A percentile compares a stretch with the other conserved stretches of the same genome.
Evolutionary conservation across 2,113 vertebrate species (phyloP).

Genomic region (Sapayoa aenigma): DNA sequence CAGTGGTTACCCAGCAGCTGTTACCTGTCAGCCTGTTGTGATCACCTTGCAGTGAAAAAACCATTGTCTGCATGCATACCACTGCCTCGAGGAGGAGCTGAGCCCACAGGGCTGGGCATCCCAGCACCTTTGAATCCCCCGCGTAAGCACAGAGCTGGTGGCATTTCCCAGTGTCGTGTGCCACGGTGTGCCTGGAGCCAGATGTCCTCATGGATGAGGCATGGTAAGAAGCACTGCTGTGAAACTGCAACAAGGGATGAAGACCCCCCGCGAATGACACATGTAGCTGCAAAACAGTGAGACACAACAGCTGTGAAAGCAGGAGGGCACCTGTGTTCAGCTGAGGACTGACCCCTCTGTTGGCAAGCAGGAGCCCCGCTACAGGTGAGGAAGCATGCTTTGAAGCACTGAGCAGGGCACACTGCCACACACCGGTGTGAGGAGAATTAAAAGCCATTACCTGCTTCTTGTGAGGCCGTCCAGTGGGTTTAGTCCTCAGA

Average conservation of each 20-base stretch:
- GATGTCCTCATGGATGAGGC: background rate
- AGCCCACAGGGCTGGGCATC: background rate
- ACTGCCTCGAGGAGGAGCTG: background rate
- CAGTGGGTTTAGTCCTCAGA: background rate
- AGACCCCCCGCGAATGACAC: background rate
- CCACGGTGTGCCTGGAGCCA: accelerated
- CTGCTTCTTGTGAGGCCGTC: background rate
- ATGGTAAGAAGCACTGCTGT: background rate
- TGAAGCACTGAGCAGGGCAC: background rate
- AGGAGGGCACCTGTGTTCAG: background rate
- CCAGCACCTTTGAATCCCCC: accelerated
- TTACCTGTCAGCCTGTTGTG: background rate
- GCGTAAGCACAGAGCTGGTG: accelerated
- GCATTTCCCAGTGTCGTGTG: background rate
- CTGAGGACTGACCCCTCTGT: accelerated
- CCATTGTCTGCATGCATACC: background rate
- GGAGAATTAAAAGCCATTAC: background rate
- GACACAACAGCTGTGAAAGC: background rate
- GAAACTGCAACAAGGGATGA: background rate
- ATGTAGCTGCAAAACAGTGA: background rate
- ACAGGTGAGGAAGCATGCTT: background rate
- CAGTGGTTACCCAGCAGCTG: background rate
- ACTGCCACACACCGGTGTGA: accelerated
- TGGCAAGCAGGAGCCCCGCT: too few relatives aligned
- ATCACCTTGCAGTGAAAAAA: background rate